A percentile compares a stretch with the other conserved stretches of the same genome.
Evolutionary conservation across 92 coral and sea anemone species (phyloP).

Genomic region (Meandrina meandrites): DNA sequence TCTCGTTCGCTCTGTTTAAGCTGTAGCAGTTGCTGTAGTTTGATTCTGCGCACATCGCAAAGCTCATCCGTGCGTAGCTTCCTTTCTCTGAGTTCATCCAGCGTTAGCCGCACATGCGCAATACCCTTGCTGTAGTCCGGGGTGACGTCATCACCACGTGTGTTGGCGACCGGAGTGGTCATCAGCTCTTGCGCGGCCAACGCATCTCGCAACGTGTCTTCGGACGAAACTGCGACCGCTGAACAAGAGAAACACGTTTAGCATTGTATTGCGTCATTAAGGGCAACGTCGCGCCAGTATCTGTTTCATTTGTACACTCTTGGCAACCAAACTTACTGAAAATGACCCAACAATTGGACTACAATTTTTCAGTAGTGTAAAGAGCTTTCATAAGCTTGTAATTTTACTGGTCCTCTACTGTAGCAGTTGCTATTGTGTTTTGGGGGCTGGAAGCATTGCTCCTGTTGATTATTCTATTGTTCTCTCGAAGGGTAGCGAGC

Average conservation of each 20-base stretch:
- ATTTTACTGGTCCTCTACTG: too few species aligned
- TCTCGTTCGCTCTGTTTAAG: constrained; percentile 94
- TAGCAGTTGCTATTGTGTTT: too few species aligned
- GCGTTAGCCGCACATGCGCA: constrained; percentile 78
- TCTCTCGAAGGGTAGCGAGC: too few species aligned
- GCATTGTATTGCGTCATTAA: not conserved
- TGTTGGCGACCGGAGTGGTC: constrained; percentile 66
- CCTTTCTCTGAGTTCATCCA: constrained; percentile 90
- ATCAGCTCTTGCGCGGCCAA: constrained; percentile 72
- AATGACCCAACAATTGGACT: not conserved
- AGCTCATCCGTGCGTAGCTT: constrained; percentile 93
- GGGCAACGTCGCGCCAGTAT: not conserved
- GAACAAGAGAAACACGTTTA: not conserved
- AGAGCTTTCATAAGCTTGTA: too few species aligned
- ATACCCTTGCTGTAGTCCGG: constrained; percentile 75
- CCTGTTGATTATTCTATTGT: too few species aligned
- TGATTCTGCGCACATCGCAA: constrained; percentile 92
- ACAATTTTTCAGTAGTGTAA: too few species aligned
- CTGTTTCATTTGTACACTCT: too few species aligned
- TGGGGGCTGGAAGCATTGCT: too few species aligned
- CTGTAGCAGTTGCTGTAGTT: constrained; percentile 93
- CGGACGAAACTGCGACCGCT: constrained; percentile 80
- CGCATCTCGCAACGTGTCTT: constrained; percentile 83
- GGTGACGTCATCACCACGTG: constrained; percentile 75
- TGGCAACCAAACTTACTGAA: not conserved